Conservation (phyloP, 2,888 invertebrate species). For the Prosapia bicincta region DNA sequence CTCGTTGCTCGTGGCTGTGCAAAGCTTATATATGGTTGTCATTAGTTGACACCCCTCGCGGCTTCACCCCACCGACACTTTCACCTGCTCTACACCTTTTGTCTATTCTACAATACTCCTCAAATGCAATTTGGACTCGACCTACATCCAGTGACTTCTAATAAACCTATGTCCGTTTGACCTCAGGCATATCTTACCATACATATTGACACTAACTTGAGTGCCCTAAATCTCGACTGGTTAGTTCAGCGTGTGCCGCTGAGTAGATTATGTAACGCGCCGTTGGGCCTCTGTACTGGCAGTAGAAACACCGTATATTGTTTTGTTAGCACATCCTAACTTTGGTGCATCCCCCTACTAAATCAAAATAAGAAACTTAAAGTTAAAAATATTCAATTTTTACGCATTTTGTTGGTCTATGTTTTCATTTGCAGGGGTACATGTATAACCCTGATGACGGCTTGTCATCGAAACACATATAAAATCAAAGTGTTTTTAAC, state of each 20-base stretch:
- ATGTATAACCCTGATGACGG: too few relatives aligned
- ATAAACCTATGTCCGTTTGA: neutral
- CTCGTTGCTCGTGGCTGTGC: neutral
- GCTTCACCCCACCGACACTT: neutral
- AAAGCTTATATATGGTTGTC: neutral
- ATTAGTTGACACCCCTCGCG: neutral
- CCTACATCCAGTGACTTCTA: neutral
- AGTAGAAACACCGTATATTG: too few relatives aligned
- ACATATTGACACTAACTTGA: neutral
- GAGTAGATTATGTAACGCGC: too few relatives aligned
- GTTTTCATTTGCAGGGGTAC: too few relatives aligned
- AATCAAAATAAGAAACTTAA: too few relatives aligned
- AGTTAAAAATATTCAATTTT: too few relatives aligned
- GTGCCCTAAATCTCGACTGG: neutral
- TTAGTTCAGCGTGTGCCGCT: neutral
- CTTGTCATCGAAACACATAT: too few relatives aligned
- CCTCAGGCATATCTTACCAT: conserved; percentile 4
- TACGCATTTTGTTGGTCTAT: too few relatives aligned
- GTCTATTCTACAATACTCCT: neutral
- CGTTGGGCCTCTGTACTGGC: too few relatives aligned
- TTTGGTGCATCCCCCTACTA: too few relatives aligned
- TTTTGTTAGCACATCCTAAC: too few relatives aligned
- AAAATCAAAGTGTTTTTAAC: too few relatives aligned
- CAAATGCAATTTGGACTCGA: neutral
- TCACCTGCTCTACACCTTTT: neutral